Percentiles rank a stretch among this genome's conserved stretches.
These are phyloP conservation scores for Pseudachorutes palmiensis DNA, from an alignment of 1,140 invertebrate genomes.

Conservation along the genomic window DNA sequence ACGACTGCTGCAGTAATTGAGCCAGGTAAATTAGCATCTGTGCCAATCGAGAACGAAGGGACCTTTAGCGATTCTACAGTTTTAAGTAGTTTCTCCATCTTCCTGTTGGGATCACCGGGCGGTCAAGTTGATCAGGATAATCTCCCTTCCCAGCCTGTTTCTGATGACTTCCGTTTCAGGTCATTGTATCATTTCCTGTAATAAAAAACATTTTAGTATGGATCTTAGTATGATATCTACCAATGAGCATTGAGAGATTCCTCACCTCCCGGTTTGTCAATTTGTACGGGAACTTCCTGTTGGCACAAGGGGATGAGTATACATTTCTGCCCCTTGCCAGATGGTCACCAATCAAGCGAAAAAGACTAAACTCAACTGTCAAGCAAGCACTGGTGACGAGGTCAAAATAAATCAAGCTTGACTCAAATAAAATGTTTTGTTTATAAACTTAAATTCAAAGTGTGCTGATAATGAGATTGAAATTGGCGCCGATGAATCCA, in stretches of 20 bases:
- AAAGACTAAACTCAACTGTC: not conserved
- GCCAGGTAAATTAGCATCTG: slow-evolving; percentile 32
- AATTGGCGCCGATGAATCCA: too few relatives aligned
- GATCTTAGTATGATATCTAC: not conserved
- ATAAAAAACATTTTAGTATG: not conserved
- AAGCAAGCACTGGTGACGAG: not conserved
- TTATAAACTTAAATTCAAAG: too few relatives aligned
- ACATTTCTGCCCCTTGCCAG: not conserved
- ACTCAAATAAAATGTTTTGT: too few relatives aligned
- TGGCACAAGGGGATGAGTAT: not conserved
- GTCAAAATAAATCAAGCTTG: not conserved
- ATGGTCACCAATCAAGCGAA: not conserved
- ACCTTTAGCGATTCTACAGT: slow-evolving; percentile 29
- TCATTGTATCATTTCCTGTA: too few relatives aligned
- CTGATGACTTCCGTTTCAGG: too few relatives aligned
- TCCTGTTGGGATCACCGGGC: not conserved
- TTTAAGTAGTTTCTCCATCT: slow-evolving; percentile 36
- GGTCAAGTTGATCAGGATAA: too few relatives aligned
- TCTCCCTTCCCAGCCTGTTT: too few relatives aligned
- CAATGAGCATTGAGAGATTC: not conserved
- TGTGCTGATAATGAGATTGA: too few relatives aligned
- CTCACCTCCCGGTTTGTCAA: not conserved
- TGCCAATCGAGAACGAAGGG: slow-evolving; percentile 15
- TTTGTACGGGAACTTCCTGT: not conserved
- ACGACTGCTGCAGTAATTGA: slow-evolving; percentile 32